Percentiles rank a stretch among this genome's conserved stretches.
Evolutionary conservation across 2,797 vertebrate species (phyloP).

Genomic region (Cuniculus paca): DNA sequence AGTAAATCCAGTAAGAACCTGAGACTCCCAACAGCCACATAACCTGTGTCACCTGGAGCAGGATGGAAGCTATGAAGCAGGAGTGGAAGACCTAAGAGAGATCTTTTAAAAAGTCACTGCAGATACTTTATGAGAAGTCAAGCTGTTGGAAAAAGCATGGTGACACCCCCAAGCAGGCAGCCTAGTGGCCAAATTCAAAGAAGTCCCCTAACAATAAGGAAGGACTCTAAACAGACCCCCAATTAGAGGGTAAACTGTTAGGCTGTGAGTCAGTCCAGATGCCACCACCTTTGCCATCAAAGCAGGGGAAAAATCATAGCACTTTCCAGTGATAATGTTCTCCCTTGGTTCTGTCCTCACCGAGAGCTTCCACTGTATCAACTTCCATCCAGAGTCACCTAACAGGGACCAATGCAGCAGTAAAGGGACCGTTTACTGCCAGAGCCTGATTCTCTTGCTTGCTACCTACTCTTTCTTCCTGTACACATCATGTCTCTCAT

Average conservation of each 20-base stretch:
- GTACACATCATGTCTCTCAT: conserved; percentile 65
- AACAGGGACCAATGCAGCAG: neutral
- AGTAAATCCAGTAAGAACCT: neutral
- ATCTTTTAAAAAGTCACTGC: neutral
- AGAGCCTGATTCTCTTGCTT: conserved; percentile 49
- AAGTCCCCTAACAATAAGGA: neutral
- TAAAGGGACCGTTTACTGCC: neutral
- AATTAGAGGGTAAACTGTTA: neutral
- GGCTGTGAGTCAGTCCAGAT: neutral
- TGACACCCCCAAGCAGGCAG: neutral
- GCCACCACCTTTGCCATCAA: neutral
- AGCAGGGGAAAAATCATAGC: fast-evolving
- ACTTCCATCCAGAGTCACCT: neutral
- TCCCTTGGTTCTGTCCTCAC: neutral
- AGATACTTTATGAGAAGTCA: neutral
- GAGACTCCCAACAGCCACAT: neutral
- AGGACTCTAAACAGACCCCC: neutral
- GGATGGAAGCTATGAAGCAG: neutral
- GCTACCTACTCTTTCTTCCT: conserved; percentile 82
- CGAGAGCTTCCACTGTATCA: neutral
- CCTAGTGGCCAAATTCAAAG: neutral
- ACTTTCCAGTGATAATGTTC: neutral
- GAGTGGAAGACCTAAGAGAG: neutral
- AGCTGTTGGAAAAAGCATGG: neutral
- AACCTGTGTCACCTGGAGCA: neutral